Percentiles rank a stretch among this genome's conserved stretches.
These are phyloP conservation scores for Sussaba pulchella DNA, from an alignment of 2,888 invertebrate genomes.

Conservation along the genomic window DNA sequence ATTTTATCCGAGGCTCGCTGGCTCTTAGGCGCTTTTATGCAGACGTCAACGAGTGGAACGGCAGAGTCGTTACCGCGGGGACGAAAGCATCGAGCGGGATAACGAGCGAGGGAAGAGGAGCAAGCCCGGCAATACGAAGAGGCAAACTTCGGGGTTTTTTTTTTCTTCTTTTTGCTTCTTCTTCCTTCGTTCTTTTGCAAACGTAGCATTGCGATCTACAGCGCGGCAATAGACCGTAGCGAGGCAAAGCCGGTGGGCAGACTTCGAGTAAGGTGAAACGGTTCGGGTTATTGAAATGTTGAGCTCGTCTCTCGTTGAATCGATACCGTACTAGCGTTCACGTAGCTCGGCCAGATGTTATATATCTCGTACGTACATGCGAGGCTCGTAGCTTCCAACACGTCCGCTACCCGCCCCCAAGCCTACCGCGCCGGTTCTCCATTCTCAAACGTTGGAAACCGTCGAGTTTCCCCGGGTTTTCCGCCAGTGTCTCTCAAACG, in stretches of 20 bases:
- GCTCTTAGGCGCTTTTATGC: slow-evolving; percentile 34
- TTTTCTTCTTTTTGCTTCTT: too few relatives aligned
- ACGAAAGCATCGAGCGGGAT: slow-evolving; percentile 33
- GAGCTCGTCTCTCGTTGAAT: slow-evolving; percentile 78
- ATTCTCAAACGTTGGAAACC: slow-evolving; percentile 54
- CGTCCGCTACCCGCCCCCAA: slow-evolving; percentile 28
- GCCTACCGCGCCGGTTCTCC: slow-evolving; percentile 55
- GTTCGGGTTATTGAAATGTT: slow-evolving; percentile 80
- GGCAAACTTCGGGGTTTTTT: slow-evolving; percentile 31
- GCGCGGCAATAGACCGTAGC: slow-evolving; percentile 15
- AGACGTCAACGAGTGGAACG: slow-evolving; percentile 36
- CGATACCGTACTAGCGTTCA: slow-evolving; percentile 74
- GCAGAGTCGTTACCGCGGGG: slow-evolving; percentile 34
- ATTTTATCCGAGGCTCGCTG: slow-evolving; percentile 20
- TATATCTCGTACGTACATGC: slow-evolving; percentile 60
- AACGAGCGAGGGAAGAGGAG: slow-evolving; percentile 42
- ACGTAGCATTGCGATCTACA: slow-evolving; percentile 42
- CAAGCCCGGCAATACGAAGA: slow-evolving; percentile 52
- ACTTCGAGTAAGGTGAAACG: slow-evolving; percentile 58
- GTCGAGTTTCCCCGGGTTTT: slow-evolving; percentile 73
- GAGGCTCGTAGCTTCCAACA: slow-evolving; percentile 9
- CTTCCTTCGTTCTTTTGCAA: slow-evolving; percentile 55
- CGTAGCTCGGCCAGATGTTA: slow-evolving; percentile 63
- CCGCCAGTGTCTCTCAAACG: slow-evolving; percentile 79
- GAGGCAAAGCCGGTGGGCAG: slow-evolving; percentile 51